phyloP scores from a whole-genome alignment of 2,797 vertebrate genomes.

The Phyllotis vaccarum region DNA sequence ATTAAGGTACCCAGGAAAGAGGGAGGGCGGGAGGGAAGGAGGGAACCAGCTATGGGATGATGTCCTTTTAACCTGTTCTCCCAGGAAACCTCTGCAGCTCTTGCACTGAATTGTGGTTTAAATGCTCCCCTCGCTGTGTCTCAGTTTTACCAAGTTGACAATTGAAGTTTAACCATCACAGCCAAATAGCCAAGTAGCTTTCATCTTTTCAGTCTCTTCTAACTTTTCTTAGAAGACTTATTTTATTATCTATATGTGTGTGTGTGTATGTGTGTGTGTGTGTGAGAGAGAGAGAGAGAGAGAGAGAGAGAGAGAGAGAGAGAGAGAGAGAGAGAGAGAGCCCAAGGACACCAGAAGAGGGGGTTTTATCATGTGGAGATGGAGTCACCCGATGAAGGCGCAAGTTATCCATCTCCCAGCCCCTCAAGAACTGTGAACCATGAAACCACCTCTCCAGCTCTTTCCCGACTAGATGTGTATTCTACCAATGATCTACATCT shows the following conservation, averaged over 20 bases:
- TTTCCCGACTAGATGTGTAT: neutral
- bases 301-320: no score
- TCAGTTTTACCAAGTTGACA: neutral
- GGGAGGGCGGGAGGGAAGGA: neutral
- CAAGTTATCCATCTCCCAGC: neutral
- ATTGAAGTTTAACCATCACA: neutral
- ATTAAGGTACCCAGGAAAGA: neutral
- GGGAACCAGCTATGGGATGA: neutral
- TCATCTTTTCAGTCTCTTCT: constrained; percentile 40
- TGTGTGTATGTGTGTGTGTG: neutral
- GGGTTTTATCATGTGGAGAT: neutral
- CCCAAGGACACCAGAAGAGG: neutral
- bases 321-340: neutral
- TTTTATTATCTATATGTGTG: neutral
- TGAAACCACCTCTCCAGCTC: neutral
- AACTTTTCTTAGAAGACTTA: neutral
- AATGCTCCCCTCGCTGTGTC: neutral
- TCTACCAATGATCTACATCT: neutral
- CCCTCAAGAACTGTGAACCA: neutral
- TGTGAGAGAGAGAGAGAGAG: no score
- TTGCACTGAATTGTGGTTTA: neutral
- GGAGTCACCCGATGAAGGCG: neutral
- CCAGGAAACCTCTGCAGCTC: neutral
- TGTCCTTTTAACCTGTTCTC: neutral
- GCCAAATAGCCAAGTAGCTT: neutral